These are phyloP conservation scores for Palythoa grandiflora DNA, from an alignment of 92 coral and sea anemone species.

Conservation along the genomic window DNA sequence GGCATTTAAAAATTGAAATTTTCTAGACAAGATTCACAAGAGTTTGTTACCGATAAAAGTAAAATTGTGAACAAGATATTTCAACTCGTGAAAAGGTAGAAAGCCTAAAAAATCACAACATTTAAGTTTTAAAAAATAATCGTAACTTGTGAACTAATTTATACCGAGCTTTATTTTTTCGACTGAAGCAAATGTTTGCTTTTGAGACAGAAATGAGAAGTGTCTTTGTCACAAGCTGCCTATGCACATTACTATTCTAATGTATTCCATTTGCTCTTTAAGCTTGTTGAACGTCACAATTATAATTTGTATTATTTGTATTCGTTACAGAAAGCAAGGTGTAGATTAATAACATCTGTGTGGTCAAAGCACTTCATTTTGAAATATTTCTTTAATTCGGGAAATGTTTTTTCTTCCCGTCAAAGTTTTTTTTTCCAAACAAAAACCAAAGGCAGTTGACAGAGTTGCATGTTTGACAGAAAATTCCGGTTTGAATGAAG, in stretches of 20 bases:
- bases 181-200: neutral
- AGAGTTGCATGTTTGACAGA: constrained; percentile 28
- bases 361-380: neutral
- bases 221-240: neutral
- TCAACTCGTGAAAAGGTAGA: no score
- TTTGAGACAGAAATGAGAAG: neutral
- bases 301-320: neutral
- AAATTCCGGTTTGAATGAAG: neutral
- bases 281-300: constrained; percentile 26
- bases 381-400: constrained; percentile 21
- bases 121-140: no score
- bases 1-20: neutral
- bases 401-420: constrained; percentile 3
- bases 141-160: no score
- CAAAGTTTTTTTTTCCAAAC: neutral
- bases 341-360: neutral
- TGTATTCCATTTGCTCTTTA: constrained; percentile 17
- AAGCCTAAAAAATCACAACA: no score
- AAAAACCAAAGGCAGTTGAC: neutral
- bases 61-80: no score
- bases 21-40: neutral
- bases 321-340: neutral
- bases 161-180: no score
- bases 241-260: constrained; percentile 22
- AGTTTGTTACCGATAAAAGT: no score